Evolutionary conservation across 92 coral and sea anemone species (phyloP), one percentile per base, ranked within the genome.

Genomic region (Montipora capitata): DNA sequence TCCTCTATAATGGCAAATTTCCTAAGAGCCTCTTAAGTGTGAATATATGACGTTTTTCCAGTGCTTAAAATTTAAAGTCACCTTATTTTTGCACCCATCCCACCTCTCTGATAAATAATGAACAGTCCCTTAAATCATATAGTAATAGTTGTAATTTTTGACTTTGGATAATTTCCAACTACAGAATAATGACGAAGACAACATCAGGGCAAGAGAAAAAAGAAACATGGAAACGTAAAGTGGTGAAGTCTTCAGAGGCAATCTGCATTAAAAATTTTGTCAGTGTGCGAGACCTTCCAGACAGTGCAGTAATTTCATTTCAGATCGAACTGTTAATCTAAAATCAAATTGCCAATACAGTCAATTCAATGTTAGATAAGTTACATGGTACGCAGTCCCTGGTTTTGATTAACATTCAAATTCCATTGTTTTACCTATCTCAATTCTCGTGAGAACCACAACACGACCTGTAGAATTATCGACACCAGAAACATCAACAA

Each of bases 311-410:
- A 63, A 63, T 63, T 63, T 63, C 69, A 63, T 63, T 63, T 13
- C 69, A 63, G 8, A 20, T 63, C 69, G 8, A 63, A 63, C 5
- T 63, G 69, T 63, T 63, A 20, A 63, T 63, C 69, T 63, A 63
- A 63, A 63, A 63, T 63, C 69, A 63, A 63, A 63, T 63, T 63
- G 69, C 17, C 69, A 63, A 63, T 63, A 63, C 69, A 63, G 69
- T 63, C 69, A 63, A 5, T 63, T 20, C 69, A 63, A 63, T 63
- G 69, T 63, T 63, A 63, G 69, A 4, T 49, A 49, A 49, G 5
- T 49, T 49, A 49, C 56, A 49, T 49, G 4, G 56, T 49, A 49
- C 4, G 56, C 56, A 4, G 56, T 10, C 56, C 56, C 56, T 49
- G 4, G 4, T 49, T 49, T 49, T n/a, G n/a, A n/a, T n/a, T n/a